A percentile compares a stretch with the other conserved stretches of the same genome.
Conservation (phyloP, 2,113 vertebrate species). For the Brienomyrus brachyistius region DNA sequence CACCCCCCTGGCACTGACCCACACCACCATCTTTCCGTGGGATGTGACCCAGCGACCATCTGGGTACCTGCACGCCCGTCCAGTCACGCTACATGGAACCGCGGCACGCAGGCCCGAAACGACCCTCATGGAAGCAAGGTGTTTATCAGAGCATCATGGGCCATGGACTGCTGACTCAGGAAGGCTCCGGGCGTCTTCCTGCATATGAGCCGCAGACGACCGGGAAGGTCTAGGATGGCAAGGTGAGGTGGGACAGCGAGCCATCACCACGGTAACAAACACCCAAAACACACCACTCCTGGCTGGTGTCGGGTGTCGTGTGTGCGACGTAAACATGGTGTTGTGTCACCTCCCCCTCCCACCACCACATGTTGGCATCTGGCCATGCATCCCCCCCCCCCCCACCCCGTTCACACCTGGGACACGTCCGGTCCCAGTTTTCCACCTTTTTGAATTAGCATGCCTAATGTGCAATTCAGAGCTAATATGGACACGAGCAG, state of each 20-base stretch:
- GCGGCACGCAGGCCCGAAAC: neutral
- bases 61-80: neutral
- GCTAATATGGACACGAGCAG: neutral
- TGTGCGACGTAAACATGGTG: neutral
- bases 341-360: neutral
- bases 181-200: neutral
- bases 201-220: neutral
- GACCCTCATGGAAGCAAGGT: constrained; percentile 1
- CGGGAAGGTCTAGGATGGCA: neutral
- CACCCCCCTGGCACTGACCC: neutral
- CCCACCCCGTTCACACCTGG: neutral
- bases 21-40: neutral
- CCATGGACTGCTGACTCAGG: neutral
- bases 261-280: neutral
- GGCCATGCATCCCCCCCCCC: neutral
- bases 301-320: neutral
- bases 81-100: neutral
- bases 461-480: neutral
- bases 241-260: neutral
- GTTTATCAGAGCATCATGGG: neutral
- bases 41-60: neutral
- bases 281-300: neutral
- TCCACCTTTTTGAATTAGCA: constrained; percentile 23
- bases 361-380: neutral
- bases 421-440: constrained; percentile 10